These are phyloP conservation scores for Cryptotis parvus DNA, from an alignment of 2,113 vertebrate genomes.

Conservation along the genomic window DNA sequence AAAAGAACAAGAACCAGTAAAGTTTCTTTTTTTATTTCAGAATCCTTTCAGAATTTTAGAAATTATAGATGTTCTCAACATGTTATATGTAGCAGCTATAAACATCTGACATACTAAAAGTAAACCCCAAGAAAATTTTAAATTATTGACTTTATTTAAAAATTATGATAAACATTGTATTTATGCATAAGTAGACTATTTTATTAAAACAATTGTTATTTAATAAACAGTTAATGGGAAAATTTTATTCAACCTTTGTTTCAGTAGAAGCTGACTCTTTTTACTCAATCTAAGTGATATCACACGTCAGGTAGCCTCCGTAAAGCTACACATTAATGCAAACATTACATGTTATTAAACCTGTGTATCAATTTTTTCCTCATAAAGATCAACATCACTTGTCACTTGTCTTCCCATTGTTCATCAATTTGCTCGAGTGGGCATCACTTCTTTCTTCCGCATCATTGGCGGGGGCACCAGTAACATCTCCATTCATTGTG, in stretches of 20 bases:
- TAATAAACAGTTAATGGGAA: neutral
- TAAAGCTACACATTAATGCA: neutral
- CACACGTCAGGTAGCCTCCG: accelerated
- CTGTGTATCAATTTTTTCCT: neutral
- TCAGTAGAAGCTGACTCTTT: neutral
- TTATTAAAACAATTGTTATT: neutral
- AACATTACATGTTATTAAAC: neutral
- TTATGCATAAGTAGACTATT: neutral
- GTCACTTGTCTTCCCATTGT: no score
- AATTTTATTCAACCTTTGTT: neutral
- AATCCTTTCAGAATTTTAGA: neutral
- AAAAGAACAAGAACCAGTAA: neutral
- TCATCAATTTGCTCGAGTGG: no score
- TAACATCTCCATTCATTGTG: no score
- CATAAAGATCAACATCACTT: no score
- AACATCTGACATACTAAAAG: neutral
- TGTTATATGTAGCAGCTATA: neutral
- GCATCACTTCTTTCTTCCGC: no score
- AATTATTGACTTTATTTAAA: neutral
- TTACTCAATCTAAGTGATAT: neutral
- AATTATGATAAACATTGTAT: neutral
- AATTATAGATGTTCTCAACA: neutral
- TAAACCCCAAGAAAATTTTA: neutral
- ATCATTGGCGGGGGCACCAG: no score
- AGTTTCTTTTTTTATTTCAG: neutral